Evolutionary conservation across 2,113 vertebrate genomes (phyloP), one percentile per base, ranked within the genome.

Genomic region (Bolborhynchus lineola): DNA sequence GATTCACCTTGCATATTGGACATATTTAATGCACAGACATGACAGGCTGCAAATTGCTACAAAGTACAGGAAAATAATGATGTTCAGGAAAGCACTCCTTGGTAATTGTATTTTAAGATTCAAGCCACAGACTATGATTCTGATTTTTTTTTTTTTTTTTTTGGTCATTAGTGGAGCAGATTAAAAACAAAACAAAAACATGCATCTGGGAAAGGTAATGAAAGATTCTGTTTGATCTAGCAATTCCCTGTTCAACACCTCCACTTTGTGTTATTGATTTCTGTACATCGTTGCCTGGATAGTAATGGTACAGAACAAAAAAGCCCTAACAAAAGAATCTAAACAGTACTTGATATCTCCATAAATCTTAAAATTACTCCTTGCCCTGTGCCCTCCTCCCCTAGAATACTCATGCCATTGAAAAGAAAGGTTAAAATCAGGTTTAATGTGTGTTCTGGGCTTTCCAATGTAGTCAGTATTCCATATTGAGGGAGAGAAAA

Each of bases 151-250:
- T 89, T 90, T 85, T 89, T 81, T 33, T 89, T 92, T 87, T 92
- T 82, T 82, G 75, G 71, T 91, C 52, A 88, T 92, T 97, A 94
- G 70, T 62, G 50, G n/a, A 95, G 62, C 74, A 92, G 86, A 90
- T 93, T 81, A 82, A 92, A 93, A 95, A 84, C 91, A 95, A 92
- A 95, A 81, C 70, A 92, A 96, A 92, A 87, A 68, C 74, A 91
- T 46, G 39, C 20, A 62, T 78, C 65, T 96, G 59, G 62, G 67
- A 96, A 92, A 87, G 52, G 62, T 72, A 89, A 86, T 87, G 26
- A 91, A 95, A 94, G 92, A 95, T 76, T 96, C 84, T 79, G 44
- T 95, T 91, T 96, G 72, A 95, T 92, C 24, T 90, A 59, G 23
- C 74, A 87, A 57, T 95, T 95, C 91, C 67, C 49, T 92, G 57